A percentile compares a stretch with the other conserved stretches of the same genome.
phyloP scores from a whole-genome alignment of 2,888 invertebrate genomes.

The Argyresthia goedartella region DNA sequence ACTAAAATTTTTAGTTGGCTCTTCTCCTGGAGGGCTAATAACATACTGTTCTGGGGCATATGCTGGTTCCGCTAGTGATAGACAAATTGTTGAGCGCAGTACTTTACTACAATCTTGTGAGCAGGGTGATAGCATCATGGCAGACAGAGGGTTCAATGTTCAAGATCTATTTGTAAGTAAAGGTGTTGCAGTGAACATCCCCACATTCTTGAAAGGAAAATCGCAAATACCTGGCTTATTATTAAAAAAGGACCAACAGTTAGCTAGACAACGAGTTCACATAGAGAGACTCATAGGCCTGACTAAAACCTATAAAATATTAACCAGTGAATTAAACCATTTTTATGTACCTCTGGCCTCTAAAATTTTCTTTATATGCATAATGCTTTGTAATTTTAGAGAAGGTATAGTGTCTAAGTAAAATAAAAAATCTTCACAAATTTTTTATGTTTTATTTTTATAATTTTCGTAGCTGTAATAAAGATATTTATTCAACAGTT shows the following conservation, averaged over 20 bases:
- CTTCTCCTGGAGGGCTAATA: conserved; percentile 6
- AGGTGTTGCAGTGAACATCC: conserved; percentile 3
- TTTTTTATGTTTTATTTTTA: not conserved
- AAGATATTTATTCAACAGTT: not conserved
- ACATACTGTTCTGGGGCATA: conserved; percentile 6
- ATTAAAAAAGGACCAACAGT: conserved; percentile 13
- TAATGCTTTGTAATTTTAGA: conserved; percentile 5
- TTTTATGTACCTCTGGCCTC: conserved; percentile 5
- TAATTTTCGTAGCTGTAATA: not conserved
- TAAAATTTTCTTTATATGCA: conserved; percentile 6
- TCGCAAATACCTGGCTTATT: conserved; percentile 4
- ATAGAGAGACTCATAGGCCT: conserved; percentile 5
- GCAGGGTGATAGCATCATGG: conserved; percentile 7
- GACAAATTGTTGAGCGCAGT: conserved; percentile 1
- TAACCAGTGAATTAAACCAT: conserved; percentile 3
- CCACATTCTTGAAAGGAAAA: conserved; percentile 7
- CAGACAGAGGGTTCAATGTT: conserved; percentile 8
- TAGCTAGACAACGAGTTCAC: conserved; percentile 12
- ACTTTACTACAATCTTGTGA: not conserved
- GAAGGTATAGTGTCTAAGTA: conserved; percentile 5
- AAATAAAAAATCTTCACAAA: not conserved
- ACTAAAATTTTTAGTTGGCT: conserved; percentile 2
- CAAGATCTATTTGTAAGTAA: conserved; percentile 7
- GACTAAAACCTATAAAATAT: conserved; percentile 6
- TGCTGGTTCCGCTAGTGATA: conserved; percentile 5